These are phyloP conservation scores for Pteropus rufus DNA, from an alignment of 2,797 vertebrate species.

Conservation along the genomic window DNA sequence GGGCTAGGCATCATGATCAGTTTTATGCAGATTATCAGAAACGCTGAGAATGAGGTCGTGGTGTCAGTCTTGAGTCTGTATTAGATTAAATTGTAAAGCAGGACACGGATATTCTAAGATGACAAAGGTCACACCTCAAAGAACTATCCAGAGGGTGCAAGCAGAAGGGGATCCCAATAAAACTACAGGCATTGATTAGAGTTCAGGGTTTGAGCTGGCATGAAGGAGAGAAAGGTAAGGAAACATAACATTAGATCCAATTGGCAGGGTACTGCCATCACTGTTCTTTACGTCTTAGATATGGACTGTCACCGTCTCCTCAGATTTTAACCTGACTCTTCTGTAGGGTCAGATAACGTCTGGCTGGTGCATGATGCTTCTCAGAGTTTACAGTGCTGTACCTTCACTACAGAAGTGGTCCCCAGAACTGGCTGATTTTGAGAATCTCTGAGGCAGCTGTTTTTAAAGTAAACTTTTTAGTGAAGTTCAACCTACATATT, in stretches of 20 bases:
- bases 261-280: not conserved
- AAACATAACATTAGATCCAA: not conserved
- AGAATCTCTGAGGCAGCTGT: not conserved
- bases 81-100: not conserved
- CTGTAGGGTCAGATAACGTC: not conserved
- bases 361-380: not conserved
- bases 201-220: not conserved
- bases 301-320: not conserved
- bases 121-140: not conserved
- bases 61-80: not conserved
- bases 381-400: not conserved
- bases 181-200: not conserved
- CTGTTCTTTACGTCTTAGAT: not conserved
- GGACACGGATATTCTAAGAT: not conserved
- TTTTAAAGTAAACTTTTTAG: not conserved
- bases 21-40: not conserved
- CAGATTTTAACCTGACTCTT: not conserved
- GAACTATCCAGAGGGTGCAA: not conserved
- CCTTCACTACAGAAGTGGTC: not conserved
- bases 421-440: not conserved
- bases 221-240: not conserved
- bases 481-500: not conserved
- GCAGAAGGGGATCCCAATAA: not conserved
- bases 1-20: not conserved
- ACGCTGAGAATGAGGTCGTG: not conserved